These are phyloP conservation scores for Notolabrus celidotus DNA, from an alignment of 2,797 vertebrate genomes.

Conservation along the genomic window DNA sequence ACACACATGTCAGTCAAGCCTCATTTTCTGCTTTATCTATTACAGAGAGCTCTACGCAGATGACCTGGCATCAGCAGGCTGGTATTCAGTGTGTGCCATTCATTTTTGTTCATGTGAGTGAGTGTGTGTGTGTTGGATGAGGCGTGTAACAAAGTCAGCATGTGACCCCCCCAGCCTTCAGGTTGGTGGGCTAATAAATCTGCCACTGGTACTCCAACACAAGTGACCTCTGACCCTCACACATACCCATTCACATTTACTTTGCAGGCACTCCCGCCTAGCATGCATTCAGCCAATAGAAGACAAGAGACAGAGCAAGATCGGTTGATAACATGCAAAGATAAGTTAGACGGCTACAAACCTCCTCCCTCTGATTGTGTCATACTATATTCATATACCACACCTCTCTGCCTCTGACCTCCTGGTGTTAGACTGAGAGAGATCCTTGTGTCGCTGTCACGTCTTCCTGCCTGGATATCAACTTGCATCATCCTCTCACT, in stretches of 20 bases:
- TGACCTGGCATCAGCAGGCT: conserved; percentile 33
- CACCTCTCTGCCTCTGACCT: conserved; percentile 40
- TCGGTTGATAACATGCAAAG: conserved; percentile 28
- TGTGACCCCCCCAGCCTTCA: conserved; percentile 73
- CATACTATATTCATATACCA: conserved; percentile 12
- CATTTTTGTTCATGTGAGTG: conserved; percentile 7
- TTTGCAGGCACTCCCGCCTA: conserved; percentile 3
- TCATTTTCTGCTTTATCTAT: conserved; percentile 60
- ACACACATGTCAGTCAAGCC: conserved; percentile 27
- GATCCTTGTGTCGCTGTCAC: conserved; percentile 62
- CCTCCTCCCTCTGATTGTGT: conserved; percentile 29
- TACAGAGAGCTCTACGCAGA: conserved; percentile 23
- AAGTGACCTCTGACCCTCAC: conserved; percentile 62
- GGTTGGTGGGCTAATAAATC: conserved; percentile 71
- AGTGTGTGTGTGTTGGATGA: conserved; percentile 37
- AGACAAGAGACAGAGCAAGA: conserved; percentile 23
- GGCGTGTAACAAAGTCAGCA: conserved; percentile 74
- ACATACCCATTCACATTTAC: conserved; percentile 57
- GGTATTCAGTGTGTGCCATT: conserved; percentile 26
- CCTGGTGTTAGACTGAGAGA: conserved; percentile 45
- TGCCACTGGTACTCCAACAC: conserved; percentile 61
- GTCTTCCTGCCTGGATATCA: conserved; percentile 47
- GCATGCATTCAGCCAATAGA: conserved; percentile 26
- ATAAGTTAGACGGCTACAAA: conserved; percentile 11
- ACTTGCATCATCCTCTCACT: conserved; percentile 44